Evolutionary conservation across 2,888 invertebrate species (phyloP).

Genomic region (Abscondita cerata): DNA sequence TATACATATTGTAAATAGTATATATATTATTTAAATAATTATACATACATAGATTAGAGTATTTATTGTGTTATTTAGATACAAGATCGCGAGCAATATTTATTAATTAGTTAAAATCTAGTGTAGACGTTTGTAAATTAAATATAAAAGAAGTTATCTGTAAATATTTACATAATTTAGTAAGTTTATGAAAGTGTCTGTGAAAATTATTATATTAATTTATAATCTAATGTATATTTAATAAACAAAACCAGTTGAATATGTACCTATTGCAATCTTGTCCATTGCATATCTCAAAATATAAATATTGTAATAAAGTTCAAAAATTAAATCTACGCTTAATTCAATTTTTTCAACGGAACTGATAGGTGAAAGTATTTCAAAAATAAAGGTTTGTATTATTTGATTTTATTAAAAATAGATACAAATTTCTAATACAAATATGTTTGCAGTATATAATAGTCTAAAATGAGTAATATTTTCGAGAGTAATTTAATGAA

Average conservation of each 20-base stretch:
- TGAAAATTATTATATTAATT: slow-evolving; percentile 35
- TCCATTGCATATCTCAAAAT: slow-evolving; percentile 21
- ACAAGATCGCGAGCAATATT: slow-evolving; percentile 46
- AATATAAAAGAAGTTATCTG: slow-evolving; percentile 30
- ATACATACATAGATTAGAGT: slow-evolving; percentile 38
- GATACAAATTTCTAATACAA: no score
- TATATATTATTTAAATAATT: slow-evolving; percentile 17
- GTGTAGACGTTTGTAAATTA: slow-evolving; percentile 46
- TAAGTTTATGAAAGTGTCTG: slow-evolving; percentile 34
- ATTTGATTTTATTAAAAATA: no score
- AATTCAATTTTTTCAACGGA: no score
- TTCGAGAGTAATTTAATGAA: no score
- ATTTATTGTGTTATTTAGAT: slow-evolving; percentile 42
- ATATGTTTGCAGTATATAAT: no score
- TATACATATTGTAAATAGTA: slow-evolving; percentile 18
- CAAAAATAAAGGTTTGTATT: no score
- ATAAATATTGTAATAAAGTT: slow-evolving; percentile 33
- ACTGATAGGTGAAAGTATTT: no score
- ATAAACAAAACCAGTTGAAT: slow-evolving; percentile 25
- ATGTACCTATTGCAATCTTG: slow-evolving; percentile 30
- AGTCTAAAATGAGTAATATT: no score
- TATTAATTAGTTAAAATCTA: slow-evolving; percentile 42
- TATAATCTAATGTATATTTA: slow-evolving; percentile 31
- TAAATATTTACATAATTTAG: slow-evolving; percentile 29
- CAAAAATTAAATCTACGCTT: slow-evolving; percentile 23